Base-by-base conservation (phyloP, 1,140 invertebrate species). In the Drosophila arawakana region DNA sequence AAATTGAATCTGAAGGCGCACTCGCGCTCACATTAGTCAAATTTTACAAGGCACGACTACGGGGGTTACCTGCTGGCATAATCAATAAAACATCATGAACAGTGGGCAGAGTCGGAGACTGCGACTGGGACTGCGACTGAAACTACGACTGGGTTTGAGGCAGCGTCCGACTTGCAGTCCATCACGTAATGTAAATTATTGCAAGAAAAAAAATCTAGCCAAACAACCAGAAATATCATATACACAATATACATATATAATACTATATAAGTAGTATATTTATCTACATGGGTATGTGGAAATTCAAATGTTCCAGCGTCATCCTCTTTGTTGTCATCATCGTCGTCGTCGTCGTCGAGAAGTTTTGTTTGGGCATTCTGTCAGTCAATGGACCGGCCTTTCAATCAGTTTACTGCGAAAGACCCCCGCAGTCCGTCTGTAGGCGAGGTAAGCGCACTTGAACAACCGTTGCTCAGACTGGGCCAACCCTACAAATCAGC, bases 41-140 rank as follows among this genome's bases (percentile, higher is more conserved):
- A 86, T 88, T 88, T 83, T 55, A 30, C 69, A 63, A 39, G 69
- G 66, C 73, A 77, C 70, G 80, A 68, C 55, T 21, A 21, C 46
- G 57, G 35, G 15, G 54, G 60, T 61, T 82, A 79, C 82, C 82
- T 86, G 82, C 83, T 85, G 82, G 67, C 84, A 73, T 83, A 83
- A 86, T 83, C 84, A 86, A 83, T 86, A 86, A 83, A 88, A 82
- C 65, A 82, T 80, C 65, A 82, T 80, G 86, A 86, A 77, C 79
- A 86, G 83, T 79, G 79, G 83, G 82, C 82, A 1, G 25, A 60
- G 58, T 62, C 43, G 71, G 37, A 55, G 25, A 59, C 18, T 21
- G 18, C 18, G 18, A 18, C 39, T 13, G 35, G 63, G 35, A 41
- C 25, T 9, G 58, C 18, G 10, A 1, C 30, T 25, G 46, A 18